Evolutionary conservation across 2,113 vertebrate genomes (phyloP).

Genomic region (Scolopax mira): DNA sequence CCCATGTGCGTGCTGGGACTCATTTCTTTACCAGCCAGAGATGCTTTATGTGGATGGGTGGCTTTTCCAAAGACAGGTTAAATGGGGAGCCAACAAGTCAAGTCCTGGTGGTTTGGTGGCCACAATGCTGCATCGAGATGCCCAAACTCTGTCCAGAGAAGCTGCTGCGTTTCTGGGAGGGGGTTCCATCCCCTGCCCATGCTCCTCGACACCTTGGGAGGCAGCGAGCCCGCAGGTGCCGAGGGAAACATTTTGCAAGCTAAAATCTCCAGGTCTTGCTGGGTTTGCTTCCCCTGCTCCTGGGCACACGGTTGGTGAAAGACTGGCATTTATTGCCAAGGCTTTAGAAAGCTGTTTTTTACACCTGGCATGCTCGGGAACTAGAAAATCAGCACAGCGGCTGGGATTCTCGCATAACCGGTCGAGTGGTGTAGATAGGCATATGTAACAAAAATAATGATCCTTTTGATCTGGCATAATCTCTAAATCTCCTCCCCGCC

Average conservation of each 20-base stretch:
- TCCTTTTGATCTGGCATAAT: constrained; percentile 46
- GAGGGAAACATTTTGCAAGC: neutral
- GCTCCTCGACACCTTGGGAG: accelerated
- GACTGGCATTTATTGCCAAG: neutral
- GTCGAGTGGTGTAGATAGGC: constrained; percentile 29
- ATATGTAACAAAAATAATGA: constrained; percentile 46
- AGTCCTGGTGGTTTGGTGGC: neutral
- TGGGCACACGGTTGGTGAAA: neutral
- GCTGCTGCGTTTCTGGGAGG: neutral
- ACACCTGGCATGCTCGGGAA: neutral
- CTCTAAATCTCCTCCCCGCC: constrained; percentile 37
- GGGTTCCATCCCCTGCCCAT: neutral
- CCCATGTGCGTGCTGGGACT: accelerated
- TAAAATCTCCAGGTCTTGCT: accelerated
- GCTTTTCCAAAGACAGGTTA: neutral
- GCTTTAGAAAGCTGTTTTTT: neutral
- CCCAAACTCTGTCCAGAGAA: neutral
- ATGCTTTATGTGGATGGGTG: neutral
- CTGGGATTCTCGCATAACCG: neutral
- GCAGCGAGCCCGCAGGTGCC: accelerated
- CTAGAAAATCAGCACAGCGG: neutral
- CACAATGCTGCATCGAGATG: neutral
- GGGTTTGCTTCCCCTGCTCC: neutral
- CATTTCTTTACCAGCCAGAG: accelerated
- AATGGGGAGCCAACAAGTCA: neutral